Conservation (phyloP, 2,113 vertebrate species). For the Mirounga angustirostris region DNA sequence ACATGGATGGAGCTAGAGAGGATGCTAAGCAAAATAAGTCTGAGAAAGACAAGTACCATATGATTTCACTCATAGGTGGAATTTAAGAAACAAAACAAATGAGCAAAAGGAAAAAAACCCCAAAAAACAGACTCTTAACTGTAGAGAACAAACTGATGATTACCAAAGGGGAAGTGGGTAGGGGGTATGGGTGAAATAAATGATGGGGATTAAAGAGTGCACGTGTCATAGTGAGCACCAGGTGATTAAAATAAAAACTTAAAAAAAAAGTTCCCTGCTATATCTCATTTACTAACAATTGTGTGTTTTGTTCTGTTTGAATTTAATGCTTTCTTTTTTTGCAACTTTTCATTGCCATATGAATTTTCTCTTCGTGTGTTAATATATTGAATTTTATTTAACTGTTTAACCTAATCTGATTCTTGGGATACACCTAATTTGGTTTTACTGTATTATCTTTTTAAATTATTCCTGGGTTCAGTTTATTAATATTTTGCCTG, state of each 20-base stretch:
- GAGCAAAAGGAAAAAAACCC: background rate
- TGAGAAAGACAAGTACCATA: background rate
- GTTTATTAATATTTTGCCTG: background rate
- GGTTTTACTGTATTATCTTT: background rate
- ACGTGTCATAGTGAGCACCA: background rate
- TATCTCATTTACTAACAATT: background rate
- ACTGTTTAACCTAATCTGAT: background rate
- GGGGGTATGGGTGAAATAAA: background rate
- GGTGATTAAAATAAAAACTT: background rate
- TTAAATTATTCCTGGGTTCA: background rate
- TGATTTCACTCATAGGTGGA: background rate
- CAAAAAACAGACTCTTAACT: background rate
- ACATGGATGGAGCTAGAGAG: background rate
- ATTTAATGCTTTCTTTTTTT: background rate
- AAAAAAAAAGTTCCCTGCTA: background rate
- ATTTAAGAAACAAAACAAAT: background rate
- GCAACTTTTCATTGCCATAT: background rate
- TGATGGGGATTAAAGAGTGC: background rate
- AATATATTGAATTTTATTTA: background rate
- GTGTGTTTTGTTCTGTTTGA: constrained; percentile 17
- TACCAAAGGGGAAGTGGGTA: background rate
- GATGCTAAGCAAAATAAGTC: background rate
- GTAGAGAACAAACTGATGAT: background rate
- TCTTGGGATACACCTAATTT: background rate
- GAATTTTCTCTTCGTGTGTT: background rate